Base-by-base conservation (phyloP, 2,797 vertebrate species). In the Notamacropus eugenii region DNA sequence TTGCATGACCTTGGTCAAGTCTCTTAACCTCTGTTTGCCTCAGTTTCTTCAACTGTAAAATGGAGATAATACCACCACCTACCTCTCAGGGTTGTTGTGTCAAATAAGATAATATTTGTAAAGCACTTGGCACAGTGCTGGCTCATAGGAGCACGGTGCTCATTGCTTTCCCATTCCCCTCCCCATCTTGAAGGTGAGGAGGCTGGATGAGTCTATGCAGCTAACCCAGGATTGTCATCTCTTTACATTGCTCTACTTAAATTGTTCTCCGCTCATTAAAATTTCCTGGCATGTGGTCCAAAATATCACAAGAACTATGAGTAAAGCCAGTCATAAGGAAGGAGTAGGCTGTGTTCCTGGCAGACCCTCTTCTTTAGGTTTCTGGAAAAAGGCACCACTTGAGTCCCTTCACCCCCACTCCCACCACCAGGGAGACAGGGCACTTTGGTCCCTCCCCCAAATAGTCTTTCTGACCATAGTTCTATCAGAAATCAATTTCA, bases 241-340 rank as follows among this genome's bases (percentile, higher is more conserved):
- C 92, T 54, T 90, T 93, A 58, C 57, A 96, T 94, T 67, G 94
- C 55, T 62, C 92, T 55, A 16, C 40, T 59, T n/a, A 90, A 55
- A 40, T 74, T 93, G 92, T 34, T 92, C 92, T 94, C n/a, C 82
- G 90, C 52, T 87, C 50, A 91, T 95, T 93, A 92, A 55, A 92
- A 95, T 40, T 74, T 67, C 74, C 52, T 0, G 50, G 93, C 55
- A 57, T 40, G 22, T 16, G 31, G 90, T 58, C 92, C 92, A 67
- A 6, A 93, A 94, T 96, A 96, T 95, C 96, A 92, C 90, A 13
- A 93, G 57, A 34, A 14, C 93, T 19, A 9, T 94, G 97, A 97
- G 95, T 96, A 96, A 95, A n/a, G 40, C 40, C 11, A 92, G 74
- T 46, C 54, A 52, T 10, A 0, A 0, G 4, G 93, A 62, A 13